These are phyloP conservation scores for Matsumyia berberina DNA, from an alignment of 2,888 invertebrate genomes.

Conservation along the genomic window DNA sequence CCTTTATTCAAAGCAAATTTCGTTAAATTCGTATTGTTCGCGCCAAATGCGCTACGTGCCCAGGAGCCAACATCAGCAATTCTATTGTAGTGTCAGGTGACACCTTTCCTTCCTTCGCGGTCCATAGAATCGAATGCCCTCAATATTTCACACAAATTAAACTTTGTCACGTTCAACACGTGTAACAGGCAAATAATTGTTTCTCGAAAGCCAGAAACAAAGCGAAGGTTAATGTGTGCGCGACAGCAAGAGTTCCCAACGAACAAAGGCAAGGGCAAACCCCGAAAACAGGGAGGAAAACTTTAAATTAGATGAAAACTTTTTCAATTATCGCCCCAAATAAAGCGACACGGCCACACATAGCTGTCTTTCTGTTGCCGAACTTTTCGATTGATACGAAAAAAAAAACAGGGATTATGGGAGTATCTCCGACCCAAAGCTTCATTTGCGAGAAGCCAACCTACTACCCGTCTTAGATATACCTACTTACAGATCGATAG, in stretches of 20 bases:
- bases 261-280: slow-evolving; percentile 16
- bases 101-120: background rate
- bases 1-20: slow-evolving; percentile 15
- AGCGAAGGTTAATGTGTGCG: slow-evolving; percentile 49
- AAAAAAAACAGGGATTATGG: background rate
- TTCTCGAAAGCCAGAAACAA: slow-evolving; percentile 36
- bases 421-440: slow-evolving; percentile 20
- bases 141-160: slow-evolving; percentile 50
- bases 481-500: slow-evolving; percentile 44
- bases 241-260: slow-evolving; percentile 22
- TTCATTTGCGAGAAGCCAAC: slow-evolving; percentile 48
- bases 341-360: slow-evolving; percentile 4
- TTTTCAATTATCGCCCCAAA: slow-evolving; percentile 80
- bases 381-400: slow-evolving; percentile 56
- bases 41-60: slow-evolving; percentile 16
- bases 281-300: slow-evolving; percentile 36
- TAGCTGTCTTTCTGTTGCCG: slow-evolving; percentile 43
- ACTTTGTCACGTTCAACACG: slow-evolving; percentile 70
- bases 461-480: background rate
- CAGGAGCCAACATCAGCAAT: slow-evolving; percentile 13
- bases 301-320: slow-evolving; percentile 82
- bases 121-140: background rate
- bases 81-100: background rate
- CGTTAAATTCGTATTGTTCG: slow-evolving; percentile 18
- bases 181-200: slow-evolving; percentile 66